Base-by-base conservation (phyloP, 2,113 vertebrate genomes). In the Campylorhamphus procurvoides region DNA sequence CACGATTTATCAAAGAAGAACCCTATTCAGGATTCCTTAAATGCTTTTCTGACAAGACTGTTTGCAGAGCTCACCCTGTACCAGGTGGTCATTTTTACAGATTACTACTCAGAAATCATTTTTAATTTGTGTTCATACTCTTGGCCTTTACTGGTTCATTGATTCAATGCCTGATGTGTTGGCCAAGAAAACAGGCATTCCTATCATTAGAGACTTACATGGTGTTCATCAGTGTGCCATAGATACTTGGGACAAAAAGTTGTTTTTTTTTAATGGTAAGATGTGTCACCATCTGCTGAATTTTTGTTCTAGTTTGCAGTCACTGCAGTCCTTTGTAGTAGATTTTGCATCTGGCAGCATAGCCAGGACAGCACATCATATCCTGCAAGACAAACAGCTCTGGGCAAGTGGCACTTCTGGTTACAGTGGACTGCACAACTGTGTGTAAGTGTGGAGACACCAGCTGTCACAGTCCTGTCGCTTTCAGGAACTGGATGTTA, bases 271-370 rank as follows among this genome's bases (percentile, higher is more conserved):
- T 39, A 6, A 50, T 9, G 10, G 35, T 12, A 52, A 46, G 15
- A 33, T 20, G 4, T 46, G 19, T 58, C 56, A 78, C 28, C 12
- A 8, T 59, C 19, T 68, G 52, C 37, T 75, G 50, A 78, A 79
- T 72, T 56, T 42, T 42, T 50, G 11, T 9, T 69, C 50, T 71
- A 9, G 8, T 90, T 91, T 84, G 27, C 28, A 87, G 19, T 44
- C 1, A 0, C n/a, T 84, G 10, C 4, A 58, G 17, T 33, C 12
- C 12, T 17, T 12, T 35, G 3, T 6, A 29, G 52, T 7, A 50
- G 23, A 50, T 63, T 71, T 78, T 82, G 47, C 28, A 6, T 46
- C 28, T 28, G 4, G 3, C 71, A 28, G 55, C 69, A 66, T 1
- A 13, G 11, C 27, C 53, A 60, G 63, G 40, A 18, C 19, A 53